phyloP scores from a whole-genome alignment of 2,797 vertebrate genomes.

The Choloepus didactylus region DNA sequence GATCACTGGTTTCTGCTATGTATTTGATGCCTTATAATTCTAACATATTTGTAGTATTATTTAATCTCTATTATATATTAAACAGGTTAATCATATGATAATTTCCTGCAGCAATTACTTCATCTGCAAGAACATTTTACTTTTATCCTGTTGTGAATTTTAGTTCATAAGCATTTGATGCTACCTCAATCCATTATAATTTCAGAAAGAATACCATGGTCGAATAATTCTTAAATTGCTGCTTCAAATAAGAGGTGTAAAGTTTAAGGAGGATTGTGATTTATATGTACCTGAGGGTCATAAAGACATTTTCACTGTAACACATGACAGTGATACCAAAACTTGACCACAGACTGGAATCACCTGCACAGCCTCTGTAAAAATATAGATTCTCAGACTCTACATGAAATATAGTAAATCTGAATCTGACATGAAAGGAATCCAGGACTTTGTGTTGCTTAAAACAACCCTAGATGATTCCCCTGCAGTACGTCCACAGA shows the following conservation, averaged over 20 bases:
- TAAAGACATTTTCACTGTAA: background rate
- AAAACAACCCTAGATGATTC: background rate
- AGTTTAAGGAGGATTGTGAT: slow-evolving; percentile 10
- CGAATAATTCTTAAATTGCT: slow-evolving; percentile 37
- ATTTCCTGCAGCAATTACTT: background rate
- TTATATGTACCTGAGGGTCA: background rate
- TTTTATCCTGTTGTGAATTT: slow-evolving; percentile 26
- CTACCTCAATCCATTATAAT: background rate
- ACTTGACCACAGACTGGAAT: background rate
- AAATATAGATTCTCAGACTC: background rate
- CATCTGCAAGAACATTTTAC: slow-evolving; percentile 16
- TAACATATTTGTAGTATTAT: background rate
- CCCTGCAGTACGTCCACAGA: background rate
- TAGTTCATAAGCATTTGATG: slow-evolving; percentile 34
- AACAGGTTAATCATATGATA: background rate
- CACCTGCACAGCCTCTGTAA: background rate
- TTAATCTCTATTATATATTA: background rate
- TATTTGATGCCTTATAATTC: background rate
- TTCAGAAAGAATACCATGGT: background rate
- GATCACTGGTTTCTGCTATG: background rate
- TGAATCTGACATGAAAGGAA: background rate
- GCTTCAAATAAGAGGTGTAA: background rate
- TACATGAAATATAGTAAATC: background rate
- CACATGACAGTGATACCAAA: background rate
- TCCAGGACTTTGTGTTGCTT: background rate